These are phyloP conservation scores for Melipona bicolor DNA, from an alignment of 2,888 invertebrate species.

Conservation along the genomic window DNA sequence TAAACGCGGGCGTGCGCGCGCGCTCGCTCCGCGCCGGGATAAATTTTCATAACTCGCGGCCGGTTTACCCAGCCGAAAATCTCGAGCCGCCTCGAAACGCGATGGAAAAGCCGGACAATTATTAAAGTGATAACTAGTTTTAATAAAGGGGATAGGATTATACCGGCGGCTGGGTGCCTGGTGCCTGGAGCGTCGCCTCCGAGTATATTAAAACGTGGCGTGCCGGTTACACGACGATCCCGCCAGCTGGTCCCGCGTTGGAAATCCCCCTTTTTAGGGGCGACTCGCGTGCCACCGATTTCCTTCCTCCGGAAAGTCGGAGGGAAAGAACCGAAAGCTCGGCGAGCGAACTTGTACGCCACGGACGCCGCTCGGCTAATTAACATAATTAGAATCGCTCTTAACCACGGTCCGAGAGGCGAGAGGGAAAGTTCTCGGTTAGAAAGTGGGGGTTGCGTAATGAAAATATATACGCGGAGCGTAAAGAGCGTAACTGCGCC, in stretches of 20 bases:
- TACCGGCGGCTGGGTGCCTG: not conserved
- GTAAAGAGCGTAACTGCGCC: no score
- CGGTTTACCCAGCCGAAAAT: constrained; percentile 6
- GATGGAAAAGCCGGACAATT: constrained; percentile 39
- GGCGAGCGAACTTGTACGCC: not conserved
- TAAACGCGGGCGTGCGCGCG: not conserved
- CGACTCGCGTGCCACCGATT: constrained; percentile 27
- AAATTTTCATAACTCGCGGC: constrained; percentile 27
- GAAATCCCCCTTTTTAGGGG: constrained; percentile 35
- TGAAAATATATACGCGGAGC: not conserved
- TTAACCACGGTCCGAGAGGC: constrained; percentile 63
- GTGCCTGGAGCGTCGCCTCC: not conserved
- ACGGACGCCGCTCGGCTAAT: constrained; percentile 74
- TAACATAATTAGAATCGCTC: constrained; percentile 80
- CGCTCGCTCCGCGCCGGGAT: not conserved
- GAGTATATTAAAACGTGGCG: constrained; percentile 49
- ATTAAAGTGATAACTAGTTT: constrained; percentile 59
- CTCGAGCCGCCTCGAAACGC: not conserved
- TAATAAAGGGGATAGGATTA: constrained; percentile 51
- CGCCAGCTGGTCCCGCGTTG: not conserved
- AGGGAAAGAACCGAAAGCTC: no score
- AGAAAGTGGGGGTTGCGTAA: constrained; percentile 27
- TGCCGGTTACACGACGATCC: constrained; percentile 24
- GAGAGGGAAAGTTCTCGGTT: constrained; percentile 8
- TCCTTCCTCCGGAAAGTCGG: constrained; percentile 12